phyloP scores from a whole-genome alignment of 2,888 invertebrate genomes.

The Tetramorium bicarinatum region DNA sequence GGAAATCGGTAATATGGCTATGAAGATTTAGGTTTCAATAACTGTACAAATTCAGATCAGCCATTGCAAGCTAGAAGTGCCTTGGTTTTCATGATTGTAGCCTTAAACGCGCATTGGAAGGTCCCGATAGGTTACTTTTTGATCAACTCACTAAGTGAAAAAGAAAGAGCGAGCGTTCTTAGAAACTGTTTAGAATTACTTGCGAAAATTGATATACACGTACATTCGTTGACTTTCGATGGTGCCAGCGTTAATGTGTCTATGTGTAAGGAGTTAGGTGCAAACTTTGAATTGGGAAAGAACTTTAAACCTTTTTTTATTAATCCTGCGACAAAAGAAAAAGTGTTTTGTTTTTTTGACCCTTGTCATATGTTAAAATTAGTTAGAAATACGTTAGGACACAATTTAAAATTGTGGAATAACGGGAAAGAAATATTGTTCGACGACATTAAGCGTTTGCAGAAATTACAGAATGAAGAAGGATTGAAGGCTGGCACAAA shows the following conservation, averaged over 20 bases:
- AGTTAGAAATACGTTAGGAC: not conserved
- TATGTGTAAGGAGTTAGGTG: constrained; percentile 10
- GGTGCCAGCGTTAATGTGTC: not conserved
- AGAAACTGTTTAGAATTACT: not conserved
- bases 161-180: constrained; percentile 7
- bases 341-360: not conserved
- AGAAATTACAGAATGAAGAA: constrained; percentile 1
- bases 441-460: not conserved
- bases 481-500: constrained; percentile 17
- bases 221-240: constrained; percentile 26
- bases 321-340: constrained; percentile 7
- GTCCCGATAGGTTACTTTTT: constrained; percentile 17
- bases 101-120: constrained; percentile 10
- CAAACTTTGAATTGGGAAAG: not conserved
- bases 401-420: not conserved
- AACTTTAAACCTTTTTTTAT: not conserved
- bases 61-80: constrained; percentile 57
- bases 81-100: constrained; percentile 59
- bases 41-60: constrained; percentile 16
- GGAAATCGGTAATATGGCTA: constrained; percentile 53
- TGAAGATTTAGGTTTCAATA: constrained; percentile 51
- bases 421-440: not conserved
- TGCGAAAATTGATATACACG: not conserved
- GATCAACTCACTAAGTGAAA: not conserved
- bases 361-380: not conserved